Base-by-base conservation (phyloP, 2,113 vertebrate species). In the Panthera tigris region DNA sequence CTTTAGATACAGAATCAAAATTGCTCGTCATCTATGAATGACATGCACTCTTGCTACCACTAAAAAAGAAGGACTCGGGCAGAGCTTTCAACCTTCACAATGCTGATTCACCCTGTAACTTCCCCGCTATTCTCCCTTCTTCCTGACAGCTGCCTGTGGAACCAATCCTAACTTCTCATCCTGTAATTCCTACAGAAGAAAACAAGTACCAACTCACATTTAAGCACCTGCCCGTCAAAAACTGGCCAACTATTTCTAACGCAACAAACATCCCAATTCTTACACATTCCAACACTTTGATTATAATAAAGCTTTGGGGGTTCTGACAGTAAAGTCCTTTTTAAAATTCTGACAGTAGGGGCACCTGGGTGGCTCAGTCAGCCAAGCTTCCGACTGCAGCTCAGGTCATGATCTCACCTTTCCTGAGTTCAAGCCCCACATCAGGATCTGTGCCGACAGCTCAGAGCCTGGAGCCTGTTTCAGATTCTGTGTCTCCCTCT, bases 151-250 rank as follows among this genome's bases (percentile, higher is more conserved):
- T 25, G 57, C 39, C 57, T 63, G 4, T 48, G 29, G 8, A 86
- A 81, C 5, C 14, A 92, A 66, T 7, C 27, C 52, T 93, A 50
- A 73, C 7, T 84, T 29, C 73, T 69, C 14, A 76, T 12, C 7
- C 55, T 82, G 18, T 90, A 85, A 48, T 92, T 92, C 36, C 68
- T 68, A 81, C 33, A n/a, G 16, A 96, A 94, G 52, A 79, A 94
- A 85, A 85, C 23, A 82, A 86, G 65, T 14, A 78, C 2, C 92
- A 81, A n/a, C 13, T 14, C 81, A 57, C 33, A 73, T 36, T 25
- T 78, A 84, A 93, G 19, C 33, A 89, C 45, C 50, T 39, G n/a
- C 21, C 86, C 83, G 50, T 36, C 76, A 71, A 95, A 93, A 80
- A n/a, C 5, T 19, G 4, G 13, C 5, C 50, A 69, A 55, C 39